Evolutionary conservation across 1,140 invertebrate species (phyloP).

Genomic region (Ceratosolen fusciceps): DNA sequence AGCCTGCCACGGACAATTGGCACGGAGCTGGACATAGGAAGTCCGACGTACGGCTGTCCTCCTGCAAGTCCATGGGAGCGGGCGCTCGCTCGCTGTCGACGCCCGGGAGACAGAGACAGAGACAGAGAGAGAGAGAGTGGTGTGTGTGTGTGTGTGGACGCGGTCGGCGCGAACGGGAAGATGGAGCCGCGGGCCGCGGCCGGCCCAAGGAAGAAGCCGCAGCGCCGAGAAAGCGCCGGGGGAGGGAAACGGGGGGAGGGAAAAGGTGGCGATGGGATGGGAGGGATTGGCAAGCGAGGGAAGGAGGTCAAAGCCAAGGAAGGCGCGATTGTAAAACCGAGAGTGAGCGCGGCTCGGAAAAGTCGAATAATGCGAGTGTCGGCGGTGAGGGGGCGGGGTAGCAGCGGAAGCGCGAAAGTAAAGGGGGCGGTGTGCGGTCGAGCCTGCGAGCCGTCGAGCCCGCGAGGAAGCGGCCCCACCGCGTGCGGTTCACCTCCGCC

Average conservation of each 20-base stretch:
- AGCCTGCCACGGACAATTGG: constrained; percentile 55
- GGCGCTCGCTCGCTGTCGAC: too few species aligned
- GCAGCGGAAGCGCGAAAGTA: background rate
- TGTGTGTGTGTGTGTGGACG: background rate
- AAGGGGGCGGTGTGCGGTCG: background rate
- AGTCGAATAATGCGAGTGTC: too few species aligned
- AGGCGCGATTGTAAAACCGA: background rate
- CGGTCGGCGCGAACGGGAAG: background rate
- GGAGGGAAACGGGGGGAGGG: background rate
- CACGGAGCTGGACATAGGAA: constrained; percentile 64
- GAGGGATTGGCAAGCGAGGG: background rate
- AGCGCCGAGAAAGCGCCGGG: background rate
- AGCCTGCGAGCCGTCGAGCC: background rate
- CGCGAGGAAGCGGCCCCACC: constrained; percentile 7
- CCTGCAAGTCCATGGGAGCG: background rate
- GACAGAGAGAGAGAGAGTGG: background rate
- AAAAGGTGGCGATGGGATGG: background rate
- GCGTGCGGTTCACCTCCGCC: background rate
- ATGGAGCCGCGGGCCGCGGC: background rate
- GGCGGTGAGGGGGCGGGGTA: too few species aligned
- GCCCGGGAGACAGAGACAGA: background rate
- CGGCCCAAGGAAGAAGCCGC: background rate
- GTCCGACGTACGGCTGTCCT: constrained; percentile 17
- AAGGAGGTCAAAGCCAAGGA: background rate
- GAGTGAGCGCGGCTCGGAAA: too few species aligned